Evolutionary conservation across 1,140 invertebrate species (phyloP).

Genomic region (Papilio glaucus): DNA sequence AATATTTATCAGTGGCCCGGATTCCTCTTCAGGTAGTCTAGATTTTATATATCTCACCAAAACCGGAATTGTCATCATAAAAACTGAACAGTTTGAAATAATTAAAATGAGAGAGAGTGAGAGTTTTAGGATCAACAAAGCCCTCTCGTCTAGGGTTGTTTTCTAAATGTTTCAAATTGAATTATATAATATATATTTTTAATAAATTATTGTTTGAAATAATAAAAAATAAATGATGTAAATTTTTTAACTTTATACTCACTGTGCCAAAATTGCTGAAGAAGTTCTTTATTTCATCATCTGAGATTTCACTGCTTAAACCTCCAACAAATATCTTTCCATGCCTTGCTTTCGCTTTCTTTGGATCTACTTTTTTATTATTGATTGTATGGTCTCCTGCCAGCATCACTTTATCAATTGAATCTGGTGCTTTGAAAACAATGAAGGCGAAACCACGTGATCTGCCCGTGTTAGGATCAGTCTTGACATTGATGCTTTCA

Average conservation of each 20-base stretch:
- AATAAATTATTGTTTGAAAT: too few relatives aligned
- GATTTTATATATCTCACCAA: slow-evolving; percentile 75
- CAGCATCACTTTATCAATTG: slow-evolving; percentile 94
- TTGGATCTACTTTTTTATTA: slow-evolving; percentile 97
- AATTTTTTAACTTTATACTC: too few relatives aligned
- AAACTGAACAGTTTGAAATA: neutral
- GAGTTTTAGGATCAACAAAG: too few relatives aligned
- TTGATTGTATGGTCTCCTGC: slow-evolving; percentile 95
- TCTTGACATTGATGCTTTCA: slow-evolving; percentile 97
- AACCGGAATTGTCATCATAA: slow-evolving; percentile 77
- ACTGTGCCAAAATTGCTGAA: slow-evolving; percentile 95
- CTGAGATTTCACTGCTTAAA: slow-evolving; percentile 93
- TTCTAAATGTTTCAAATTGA: too few relatives aligned
- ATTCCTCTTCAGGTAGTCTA: slow-evolving; percentile 70
- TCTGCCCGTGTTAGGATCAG: slow-evolving; percentile 94
- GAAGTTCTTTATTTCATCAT: slow-evolving; percentile 96
- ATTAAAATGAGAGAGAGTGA: slow-evolving; percentile 8
- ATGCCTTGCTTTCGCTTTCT: slow-evolving; percentile 96
- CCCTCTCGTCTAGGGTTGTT: too few relatives aligned
- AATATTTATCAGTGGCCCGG: slow-evolving; percentile 75
- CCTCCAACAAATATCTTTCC: slow-evolving; percentile 98
- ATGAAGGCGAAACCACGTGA: slow-evolving; percentile 97
- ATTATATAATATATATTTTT: too few relatives aligned
- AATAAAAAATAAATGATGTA: too few relatives aligned
- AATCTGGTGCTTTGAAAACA: slow-evolving; percentile 94